A percentile compares a stretch with the other conserved stretches of the same genome.
Evolutionary conservation across 2,888 invertebrate genomes (phyloP).

Genomic region (Tenthredo notha): DNA sequence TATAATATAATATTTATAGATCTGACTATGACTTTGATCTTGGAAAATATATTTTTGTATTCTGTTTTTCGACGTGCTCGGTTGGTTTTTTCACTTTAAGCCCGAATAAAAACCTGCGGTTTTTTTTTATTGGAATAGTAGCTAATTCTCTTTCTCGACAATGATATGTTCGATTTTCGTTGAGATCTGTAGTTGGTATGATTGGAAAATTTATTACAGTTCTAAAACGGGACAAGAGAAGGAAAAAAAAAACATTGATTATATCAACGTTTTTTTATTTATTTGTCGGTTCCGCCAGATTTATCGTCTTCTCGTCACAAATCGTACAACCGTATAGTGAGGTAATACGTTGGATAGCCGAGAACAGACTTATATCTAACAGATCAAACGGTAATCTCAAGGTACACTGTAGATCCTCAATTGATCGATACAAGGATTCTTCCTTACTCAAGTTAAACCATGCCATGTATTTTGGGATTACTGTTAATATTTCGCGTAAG

Average conservation of each 20-base stretch:
- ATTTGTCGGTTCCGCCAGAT: conserved; percentile 29
- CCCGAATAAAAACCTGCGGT: neutral
- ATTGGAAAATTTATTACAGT: neutral
- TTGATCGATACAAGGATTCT: neutral
- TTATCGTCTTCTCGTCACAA: conserved; percentile 14
- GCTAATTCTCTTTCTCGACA: neutral
- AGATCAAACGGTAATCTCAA: conserved; percentile 36
- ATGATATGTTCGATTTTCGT: neutral
- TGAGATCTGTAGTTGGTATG: conserved; percentile 1
- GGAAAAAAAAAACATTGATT: conserved; percentile 20
- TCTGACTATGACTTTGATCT: neutral
- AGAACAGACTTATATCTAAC: conserved; percentile 24
- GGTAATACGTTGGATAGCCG: conserved; percentile 21
- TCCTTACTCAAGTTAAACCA: conserved; percentile 32
- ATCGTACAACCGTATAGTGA: neutral
- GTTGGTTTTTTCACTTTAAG: too few species aligned
- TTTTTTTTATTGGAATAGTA: neutral
- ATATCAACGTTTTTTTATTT: conserved; percentile 33
- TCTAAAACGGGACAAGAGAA: neutral
- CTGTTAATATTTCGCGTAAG: conserved; percentile 37
- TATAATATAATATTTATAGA: neutral
- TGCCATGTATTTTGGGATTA: conserved; percentile 47
- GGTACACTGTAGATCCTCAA: neutral
- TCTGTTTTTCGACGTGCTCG: neutral
- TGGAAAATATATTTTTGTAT: neutral